Evolutionary conservation across 2,888 invertebrate genomes (phyloP), one percentile per base, ranked within the genome.

Genomic region (Smittia sp.): DNA sequence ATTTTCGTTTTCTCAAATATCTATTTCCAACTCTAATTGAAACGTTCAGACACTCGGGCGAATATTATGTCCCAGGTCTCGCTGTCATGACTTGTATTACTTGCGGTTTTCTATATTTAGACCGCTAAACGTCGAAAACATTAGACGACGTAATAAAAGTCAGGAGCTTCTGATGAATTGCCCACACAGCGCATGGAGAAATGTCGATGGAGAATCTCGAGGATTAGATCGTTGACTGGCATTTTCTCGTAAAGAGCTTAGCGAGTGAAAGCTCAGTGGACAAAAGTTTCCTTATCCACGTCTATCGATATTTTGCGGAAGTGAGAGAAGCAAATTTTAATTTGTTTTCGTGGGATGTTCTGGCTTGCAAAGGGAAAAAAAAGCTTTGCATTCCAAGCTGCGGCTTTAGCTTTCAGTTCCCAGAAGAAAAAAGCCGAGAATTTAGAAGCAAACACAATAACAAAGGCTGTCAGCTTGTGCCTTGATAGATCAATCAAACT

Each of bases 401-500:
- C n/a, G 46, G 46, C 46, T 46, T 46, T 46, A 1, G 20, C 15
- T 58, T 58, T 58, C 13, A 22, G 18, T 58, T 58, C 58, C 58
- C 58, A 22, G 58, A 58, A 20, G 46, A n/a, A n/a, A 52, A 52
- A 9, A 52, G 15, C 15, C 7, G 15, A 52, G 15, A 58, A 58
- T 58, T 58, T 58, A n/a, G 18, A 58, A 58, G 2, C 20, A 2
- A 18, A 58, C 18, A 58, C 58, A 58, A 58, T 58, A 58, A 58
- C 22, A 58, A 58, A 58, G n/a, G 1, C 58, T 58, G 58, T 22
- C 58, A 58, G 22, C 20, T 58, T 65, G 1, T 39, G 41, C 68
- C 68, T 68, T 68, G 68, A 68, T 38, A 68, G 46, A 68, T 68
- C 68, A 68, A 68, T 68, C 68, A 68, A 38, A 25, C 38, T 13